Evolutionary conservation across 2,113 vertebrate species (phyloP).

Genomic region (Crypturellus undulatus): DNA sequence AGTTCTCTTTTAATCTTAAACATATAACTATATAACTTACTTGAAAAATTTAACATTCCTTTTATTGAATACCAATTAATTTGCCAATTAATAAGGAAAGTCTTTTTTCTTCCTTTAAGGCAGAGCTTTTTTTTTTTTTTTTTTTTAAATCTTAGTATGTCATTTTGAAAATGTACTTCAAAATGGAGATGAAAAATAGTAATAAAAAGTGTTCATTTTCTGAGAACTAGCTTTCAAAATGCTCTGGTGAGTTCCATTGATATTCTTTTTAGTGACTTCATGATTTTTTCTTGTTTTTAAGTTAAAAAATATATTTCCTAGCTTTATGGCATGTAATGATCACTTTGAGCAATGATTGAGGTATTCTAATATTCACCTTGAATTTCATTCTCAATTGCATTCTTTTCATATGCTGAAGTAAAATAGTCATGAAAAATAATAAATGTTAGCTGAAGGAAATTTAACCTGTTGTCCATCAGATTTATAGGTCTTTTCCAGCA

Average conservation of each 20-base stretch:
- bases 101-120: background rate
- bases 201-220: background rate
- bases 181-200: background rate
- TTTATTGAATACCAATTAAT: background rate
- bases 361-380: background rate
- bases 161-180: conserved; percentile 20
- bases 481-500: background rate
- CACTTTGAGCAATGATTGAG: background rate
- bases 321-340: background rate
- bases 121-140: background rate
- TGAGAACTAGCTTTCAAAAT: background rate
- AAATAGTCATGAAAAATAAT: background rate
- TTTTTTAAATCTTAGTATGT: background rate
- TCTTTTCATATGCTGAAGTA: background rate
- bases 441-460: background rate
- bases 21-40: background rate
- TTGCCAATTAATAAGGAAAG: background rate
- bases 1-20: conserved; percentile 12
- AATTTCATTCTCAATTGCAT: background rate
- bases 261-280: background rate
- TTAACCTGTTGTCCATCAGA: background rate
- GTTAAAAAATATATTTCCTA: background rate
- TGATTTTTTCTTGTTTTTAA: background rate
- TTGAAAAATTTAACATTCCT: background rate
- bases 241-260: background rate